phyloP scores from a whole-genome alignment of 2,113 vertebrate species.

The Dissostichus mawsoni region DNA sequence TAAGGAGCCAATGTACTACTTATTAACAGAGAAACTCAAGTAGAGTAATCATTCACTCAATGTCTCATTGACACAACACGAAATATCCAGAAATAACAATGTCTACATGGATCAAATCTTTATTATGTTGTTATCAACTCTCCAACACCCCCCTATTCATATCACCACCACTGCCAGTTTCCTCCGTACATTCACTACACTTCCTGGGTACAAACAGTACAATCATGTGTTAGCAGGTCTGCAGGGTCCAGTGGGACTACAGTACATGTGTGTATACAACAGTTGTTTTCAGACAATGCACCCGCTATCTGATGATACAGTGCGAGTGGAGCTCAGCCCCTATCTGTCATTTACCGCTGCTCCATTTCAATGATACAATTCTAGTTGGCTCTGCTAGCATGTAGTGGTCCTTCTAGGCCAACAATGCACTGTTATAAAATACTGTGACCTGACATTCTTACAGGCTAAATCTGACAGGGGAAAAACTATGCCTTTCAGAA shows the following conservation, averaged over 20 bases:
- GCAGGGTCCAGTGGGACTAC: slow-evolving; percentile 42
- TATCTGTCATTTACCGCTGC: slow-evolving; percentile 62
- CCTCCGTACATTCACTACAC: slow-evolving; percentile 59
- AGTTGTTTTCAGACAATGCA: slow-evolving; percentile 57
- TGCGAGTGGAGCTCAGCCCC: slow-evolving; percentile 33
- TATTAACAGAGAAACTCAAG: background rate
- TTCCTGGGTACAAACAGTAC: slow-evolving; percentile 61
- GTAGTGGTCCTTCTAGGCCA: slow-evolving; percentile 47
- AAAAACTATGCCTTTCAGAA: slow-evolving; percentile 9
- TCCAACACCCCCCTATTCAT: slow-evolving; percentile 13
- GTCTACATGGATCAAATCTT: slow-evolving; percentile 3
- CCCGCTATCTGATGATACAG: slow-evolving; percentile 63
- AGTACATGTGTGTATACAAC: slow-evolving; percentile 26
- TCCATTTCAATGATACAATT: slow-evolving; percentile 66
- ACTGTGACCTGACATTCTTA: slow-evolving; percentile 28
- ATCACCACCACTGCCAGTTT: slow-evolving; percentile 37
- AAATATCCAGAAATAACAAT: background rate
- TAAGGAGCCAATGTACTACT: background rate
- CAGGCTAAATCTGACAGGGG: slow-evolving; percentile 10
- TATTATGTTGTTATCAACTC: background rate
- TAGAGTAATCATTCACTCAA: background rate
- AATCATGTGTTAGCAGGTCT: slow-evolving; percentile 42
- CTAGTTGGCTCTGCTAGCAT: slow-evolving; percentile 54
- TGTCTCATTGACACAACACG: background rate
- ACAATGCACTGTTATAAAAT: slow-evolving; percentile 30